Percentiles rank a stretch among this genome's conserved stretches.
These are phyloP conservation scores for Elymnias hypermnestra DNA, from an alignment of 1,140 invertebrate species.

Conservation along the genomic window DNA sequence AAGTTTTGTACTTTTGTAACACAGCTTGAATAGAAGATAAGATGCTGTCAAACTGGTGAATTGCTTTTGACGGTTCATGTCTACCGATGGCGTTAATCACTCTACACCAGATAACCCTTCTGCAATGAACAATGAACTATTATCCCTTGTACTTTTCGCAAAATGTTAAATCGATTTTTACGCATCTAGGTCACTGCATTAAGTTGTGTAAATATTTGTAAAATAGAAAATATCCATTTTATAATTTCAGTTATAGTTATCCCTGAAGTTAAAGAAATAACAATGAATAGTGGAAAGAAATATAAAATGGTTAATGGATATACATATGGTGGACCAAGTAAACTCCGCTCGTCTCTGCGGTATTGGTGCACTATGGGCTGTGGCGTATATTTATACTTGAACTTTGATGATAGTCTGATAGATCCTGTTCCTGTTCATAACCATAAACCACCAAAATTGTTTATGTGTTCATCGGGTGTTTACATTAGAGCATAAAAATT, in stretches of 20 bases:
- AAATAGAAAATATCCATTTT: neutral
- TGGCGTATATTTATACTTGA: conserved; percentile 25
- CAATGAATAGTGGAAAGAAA: conserved; percentile 22
- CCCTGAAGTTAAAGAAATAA: conserved; percentile 24
- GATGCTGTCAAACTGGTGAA: too few relatives aligned
- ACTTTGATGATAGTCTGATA: conserved; percentile 10
- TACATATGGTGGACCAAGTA: conserved; percentile 24
- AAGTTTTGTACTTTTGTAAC: too few relatives aligned
- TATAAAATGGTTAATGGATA: conserved; percentile 31
- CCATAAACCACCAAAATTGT: conserved; percentile 22
- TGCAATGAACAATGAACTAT: too few relatives aligned
- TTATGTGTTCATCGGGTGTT: conserved; percentile 13
- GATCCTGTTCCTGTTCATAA: conserved; percentile 22
- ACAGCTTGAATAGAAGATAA: too few relatives aligned
- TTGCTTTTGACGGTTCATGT: too few relatives aligned
- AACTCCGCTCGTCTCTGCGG: conserved; percentile 2
- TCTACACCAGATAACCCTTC: too few relatives aligned
- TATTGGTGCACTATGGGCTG: conserved; percentile 34
- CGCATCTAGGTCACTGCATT: too few relatives aligned
- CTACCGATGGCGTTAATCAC: too few relatives aligned
- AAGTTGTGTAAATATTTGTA: too few relatives aligned
- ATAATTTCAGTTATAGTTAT: conserved; percentile 11
- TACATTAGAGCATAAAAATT: conserved; percentile 15
- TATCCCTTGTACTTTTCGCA: too few relatives aligned
- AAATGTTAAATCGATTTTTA: too few relatives aligned